phyloP scores from a whole-genome alignment of 2,113 vertebrate species.

The Oreocharis arfaki region DNA sequence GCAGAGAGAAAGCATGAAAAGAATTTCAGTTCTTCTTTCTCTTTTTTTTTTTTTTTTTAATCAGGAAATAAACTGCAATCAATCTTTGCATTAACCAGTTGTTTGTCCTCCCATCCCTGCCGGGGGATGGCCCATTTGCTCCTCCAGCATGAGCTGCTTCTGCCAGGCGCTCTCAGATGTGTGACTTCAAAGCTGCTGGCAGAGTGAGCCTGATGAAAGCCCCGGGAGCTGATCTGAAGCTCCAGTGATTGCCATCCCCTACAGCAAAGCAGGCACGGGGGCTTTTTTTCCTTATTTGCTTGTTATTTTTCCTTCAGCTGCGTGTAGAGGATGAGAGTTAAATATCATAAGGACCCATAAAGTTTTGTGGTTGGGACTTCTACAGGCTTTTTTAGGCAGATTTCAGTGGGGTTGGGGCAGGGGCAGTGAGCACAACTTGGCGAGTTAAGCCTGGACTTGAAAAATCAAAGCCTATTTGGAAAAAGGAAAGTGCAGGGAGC shows the following conservation, averaged over 20 bases:
- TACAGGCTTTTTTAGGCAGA: background rate
- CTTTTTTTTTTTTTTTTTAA: background rate
- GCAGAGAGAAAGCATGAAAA: background rate
- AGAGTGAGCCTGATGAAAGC: slow-evolving; percentile 39
- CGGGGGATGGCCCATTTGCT: background rate
- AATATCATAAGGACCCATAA: background rate
- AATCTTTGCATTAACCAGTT: background rate
- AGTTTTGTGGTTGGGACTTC: background rate
- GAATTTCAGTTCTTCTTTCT: background rate
- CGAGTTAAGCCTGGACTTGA: background rate
- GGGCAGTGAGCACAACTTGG: background rate
- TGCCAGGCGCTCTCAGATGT: slow-evolving; percentile 15
- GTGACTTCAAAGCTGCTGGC: slow-evolving; percentile 22
- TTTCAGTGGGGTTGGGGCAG: background rate
- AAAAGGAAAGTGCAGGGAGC: background rate
- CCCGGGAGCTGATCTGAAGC: slow-evolving; percentile 22
- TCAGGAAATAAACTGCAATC: background rate
- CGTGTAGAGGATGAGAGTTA: background rate
- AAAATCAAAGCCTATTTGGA: background rate
- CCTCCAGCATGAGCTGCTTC: background rate
- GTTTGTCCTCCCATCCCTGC: background rate
- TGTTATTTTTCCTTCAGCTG: background rate
- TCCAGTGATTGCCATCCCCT: background rate
- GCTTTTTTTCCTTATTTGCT: background rate
- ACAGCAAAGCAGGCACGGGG: background rate